Evolutionary conservation across 2,888 invertebrate species (phyloP).

Genomic region (Masnerella sp.): DNA sequence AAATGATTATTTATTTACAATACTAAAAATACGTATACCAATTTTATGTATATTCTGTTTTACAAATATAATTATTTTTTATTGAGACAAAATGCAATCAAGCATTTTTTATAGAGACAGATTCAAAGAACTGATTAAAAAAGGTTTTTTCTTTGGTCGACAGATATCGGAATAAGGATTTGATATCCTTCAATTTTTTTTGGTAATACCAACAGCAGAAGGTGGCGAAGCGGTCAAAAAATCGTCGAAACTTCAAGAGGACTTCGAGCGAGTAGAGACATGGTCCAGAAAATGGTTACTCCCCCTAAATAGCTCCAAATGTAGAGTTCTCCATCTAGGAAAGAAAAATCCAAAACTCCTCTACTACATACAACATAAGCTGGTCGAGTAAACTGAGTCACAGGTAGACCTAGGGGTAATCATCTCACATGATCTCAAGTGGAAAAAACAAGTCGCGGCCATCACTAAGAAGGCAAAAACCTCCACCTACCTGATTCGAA

Average conservation of each 20-base stretch:
- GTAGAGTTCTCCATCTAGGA: background rate
- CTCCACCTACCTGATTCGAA: background rate
- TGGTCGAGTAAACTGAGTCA: background rate
- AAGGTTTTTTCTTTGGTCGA: background rate
- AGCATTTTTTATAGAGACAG: background rate
- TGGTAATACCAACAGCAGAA: background rate
- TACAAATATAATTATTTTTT: too few relatives aligned
- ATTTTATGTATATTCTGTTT: too few relatives aligned
- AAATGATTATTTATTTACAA: too few relatives aligned
- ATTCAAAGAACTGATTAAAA: conserved; percentile 1
- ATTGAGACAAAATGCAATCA: too few relatives aligned
- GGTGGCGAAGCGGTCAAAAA: background rate
- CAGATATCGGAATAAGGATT: conserved; percentile 4
- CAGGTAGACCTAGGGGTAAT: background rate
- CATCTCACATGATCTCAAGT: background rate
- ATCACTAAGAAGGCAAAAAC: background rate
- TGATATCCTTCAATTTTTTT: conserved; percentile 2
- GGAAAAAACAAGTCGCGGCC: background rate
- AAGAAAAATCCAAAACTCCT: background rate
- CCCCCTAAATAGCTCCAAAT: background rate
- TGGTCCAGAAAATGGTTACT: background rate
- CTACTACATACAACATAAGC: conserved; percentile 1
- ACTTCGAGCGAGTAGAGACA: background rate
- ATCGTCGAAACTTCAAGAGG: background rate
- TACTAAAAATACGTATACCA: too few relatives aligned